Evolutionary conservation across 2,113 vertebrate genomes (phyloP).

Genomic region (Colossoma macropomum): DNA sequence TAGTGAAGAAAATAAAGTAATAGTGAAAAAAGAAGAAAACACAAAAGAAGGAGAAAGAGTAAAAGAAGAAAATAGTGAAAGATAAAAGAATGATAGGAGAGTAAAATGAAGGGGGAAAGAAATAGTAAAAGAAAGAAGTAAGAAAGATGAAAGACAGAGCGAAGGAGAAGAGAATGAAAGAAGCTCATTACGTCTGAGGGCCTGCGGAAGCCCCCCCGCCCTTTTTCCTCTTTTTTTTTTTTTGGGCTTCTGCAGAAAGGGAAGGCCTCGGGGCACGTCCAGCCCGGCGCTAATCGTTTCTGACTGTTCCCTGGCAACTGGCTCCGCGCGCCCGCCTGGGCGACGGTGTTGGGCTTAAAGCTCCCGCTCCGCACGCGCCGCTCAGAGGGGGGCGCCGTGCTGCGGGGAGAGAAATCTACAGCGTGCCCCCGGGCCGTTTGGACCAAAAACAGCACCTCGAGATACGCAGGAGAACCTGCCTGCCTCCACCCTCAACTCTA

Average conservation of each 20-base stretch:
- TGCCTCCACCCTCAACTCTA: background rate
- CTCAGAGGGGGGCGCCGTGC: constrained; percentile 85
- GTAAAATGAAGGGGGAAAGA: background rate
- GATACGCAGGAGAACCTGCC: constrained; percentile 70
- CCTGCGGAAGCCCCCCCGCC: constrained; percentile 33
- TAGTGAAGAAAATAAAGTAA: constrained; percentile 49
- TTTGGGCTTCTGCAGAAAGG: constrained; percentile 82
- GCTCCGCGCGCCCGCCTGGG: constrained; percentile 78
- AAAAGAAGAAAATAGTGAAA: no score
- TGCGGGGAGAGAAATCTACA: constrained; percentile 87
- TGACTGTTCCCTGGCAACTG: constrained; percentile 96
- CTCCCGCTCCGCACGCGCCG: constrained; percentile 77
- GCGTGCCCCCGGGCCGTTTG: constrained; percentile 84
- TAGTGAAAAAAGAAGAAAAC: background rate
- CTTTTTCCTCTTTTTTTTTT: constrained; percentile 57
- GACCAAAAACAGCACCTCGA: constrained; percentile 82
- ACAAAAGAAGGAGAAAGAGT: background rate
- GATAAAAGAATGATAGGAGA: background rate
- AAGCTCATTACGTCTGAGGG: constrained; percentile 58
- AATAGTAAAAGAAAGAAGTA: background rate
- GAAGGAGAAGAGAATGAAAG: constrained; percentile 9
- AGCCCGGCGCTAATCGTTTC: constrained; percentile 93
- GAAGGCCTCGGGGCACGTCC: constrained; percentile 93
- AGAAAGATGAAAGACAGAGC: background rate
- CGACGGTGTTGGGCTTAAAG: constrained; percentile 10